These are phyloP conservation scores for Drosophila burlai DNA, from an alignment of 1,140 invertebrate genomes.

Conservation along the genomic window DNA sequence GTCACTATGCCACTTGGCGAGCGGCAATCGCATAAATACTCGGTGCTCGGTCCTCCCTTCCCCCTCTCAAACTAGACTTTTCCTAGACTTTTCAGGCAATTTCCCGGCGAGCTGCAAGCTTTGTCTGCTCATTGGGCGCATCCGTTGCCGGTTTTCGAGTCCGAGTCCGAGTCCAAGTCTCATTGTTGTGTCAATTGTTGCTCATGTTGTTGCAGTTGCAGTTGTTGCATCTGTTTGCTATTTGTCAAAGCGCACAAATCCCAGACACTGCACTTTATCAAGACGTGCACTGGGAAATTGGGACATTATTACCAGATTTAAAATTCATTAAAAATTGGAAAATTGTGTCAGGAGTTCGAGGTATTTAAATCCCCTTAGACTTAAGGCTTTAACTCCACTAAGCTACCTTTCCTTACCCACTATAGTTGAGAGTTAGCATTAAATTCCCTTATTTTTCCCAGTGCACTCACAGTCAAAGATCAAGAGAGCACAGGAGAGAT, in stretches of 20 bases:
- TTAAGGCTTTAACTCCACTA: neutral
- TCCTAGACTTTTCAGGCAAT: conserved; percentile 67
- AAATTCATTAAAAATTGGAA: accelerated
- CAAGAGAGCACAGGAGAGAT: conserved; percentile 37
- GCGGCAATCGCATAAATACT: conserved; percentile 80
- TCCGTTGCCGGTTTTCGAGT: conserved; percentile 71
- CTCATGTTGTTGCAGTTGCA: conserved; percentile 51
- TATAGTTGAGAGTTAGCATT: neutral
- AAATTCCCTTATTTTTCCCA: neutral
- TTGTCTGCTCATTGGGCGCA: conserved; percentile 83
- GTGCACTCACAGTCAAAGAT: conserved; percentile 54
- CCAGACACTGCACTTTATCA: conserved; percentile 76
- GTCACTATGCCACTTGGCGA: conserved; percentile 78
- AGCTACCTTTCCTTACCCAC: too few species aligned
- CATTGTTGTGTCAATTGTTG: conserved; percentile 84
- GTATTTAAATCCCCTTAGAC: neutral
- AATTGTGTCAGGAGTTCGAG: neutral
- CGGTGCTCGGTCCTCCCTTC: neutral
- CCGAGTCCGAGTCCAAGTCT: conserved; percentile 46
- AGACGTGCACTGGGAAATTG: conserved; percentile 19
- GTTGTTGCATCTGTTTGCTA: conserved; percentile 55
- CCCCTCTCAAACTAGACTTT: conserved; percentile 25
- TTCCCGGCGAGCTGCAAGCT: conserved; percentile 81
- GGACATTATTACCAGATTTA: too few species aligned
- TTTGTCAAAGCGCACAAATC: conserved; percentile 77